Evolutionary conservation across 1,140 invertebrate genomes (phyloP), one percentile per base, ranked within the genome.

Genomic region (Heliothis virescens): DNA sequence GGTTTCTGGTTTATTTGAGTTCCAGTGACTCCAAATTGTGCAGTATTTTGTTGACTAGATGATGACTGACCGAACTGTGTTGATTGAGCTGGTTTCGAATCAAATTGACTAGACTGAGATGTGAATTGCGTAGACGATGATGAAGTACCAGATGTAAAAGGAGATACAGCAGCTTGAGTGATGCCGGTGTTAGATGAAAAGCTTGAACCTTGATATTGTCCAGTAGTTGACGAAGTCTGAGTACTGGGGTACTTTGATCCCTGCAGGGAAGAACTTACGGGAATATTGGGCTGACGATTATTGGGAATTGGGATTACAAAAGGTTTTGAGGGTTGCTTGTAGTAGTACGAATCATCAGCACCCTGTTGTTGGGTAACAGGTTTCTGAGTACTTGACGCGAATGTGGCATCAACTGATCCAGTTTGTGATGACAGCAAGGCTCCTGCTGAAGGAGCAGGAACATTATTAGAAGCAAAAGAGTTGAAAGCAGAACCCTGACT

Each of bases 111-210:
- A 72, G 69, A 72, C 41, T 72, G 69, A 2, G 50, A 18, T 57
- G 9, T 15, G 4, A 34, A 34, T 34, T 41, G 34, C 65, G 82
- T 80, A 50, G 84, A 80, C 12, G 80, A 13, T 55, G 72, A 55
- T 10, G 75, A 59, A 15, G 34, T 9, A 29, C 53, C 53, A 7
- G 79, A 59, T 52, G 73, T 47, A 81, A 82, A 90, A 83, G 63
- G 69, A 52, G 81, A 86, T 21, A 83, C 67, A 3, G 89, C 80
- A 62, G 83, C 83, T 62, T 90, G 87, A 60, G 87, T 87, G 12
- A 84, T 65, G 9, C 82, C 83, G 83, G 76, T 87, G 10, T 79
- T 67, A 12, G 76, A 71, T 9, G 81, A 69, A 18, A 71, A 21
- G 15, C 74, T 78, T 15, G 77, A 79, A 53, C 62, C 75, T 59